phyloP scores from a whole-genome alignment of 2,888 invertebrate species.

The Nasonia oneida region DNA sequence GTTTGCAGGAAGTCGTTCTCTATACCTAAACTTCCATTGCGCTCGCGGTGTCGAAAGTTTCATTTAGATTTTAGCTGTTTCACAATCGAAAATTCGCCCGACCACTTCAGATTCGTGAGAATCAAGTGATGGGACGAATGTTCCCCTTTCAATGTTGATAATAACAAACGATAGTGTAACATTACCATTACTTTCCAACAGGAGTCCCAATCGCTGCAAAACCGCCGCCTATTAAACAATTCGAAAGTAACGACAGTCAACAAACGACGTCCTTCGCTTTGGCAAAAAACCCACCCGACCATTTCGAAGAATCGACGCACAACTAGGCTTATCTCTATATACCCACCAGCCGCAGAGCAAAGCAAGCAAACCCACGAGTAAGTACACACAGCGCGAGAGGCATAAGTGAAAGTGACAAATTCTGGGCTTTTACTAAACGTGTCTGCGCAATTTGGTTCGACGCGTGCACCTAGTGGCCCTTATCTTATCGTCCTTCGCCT shows the following conservation, averaged over 20 bases:
- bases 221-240: background rate
- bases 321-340: slow-evolving; percentile 2
- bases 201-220: background rate
- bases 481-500: slow-evolving; percentile 36
- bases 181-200: background rate
- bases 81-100: too few species aligned
- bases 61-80: too few species aligned
- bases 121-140: too few species aligned
- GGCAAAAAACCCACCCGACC: background rate
- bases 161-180: background rate
- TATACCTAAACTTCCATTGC: background rate
- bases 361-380: background rate
- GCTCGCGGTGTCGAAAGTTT: background rate
- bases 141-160: too few species aligned
- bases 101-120: too few species aligned
- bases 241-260: background rate
- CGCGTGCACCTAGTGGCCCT: background rate
- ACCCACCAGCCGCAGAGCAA: background rate
- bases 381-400: background rate
- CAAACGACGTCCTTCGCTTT: background rate
- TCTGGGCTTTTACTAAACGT: background rate
- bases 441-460: slow-evolving; percentile 21
- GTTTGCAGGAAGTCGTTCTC: background rate
- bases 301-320: background rate
- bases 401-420: slow-evolving; percentile 8